A percentile compares a stretch with the other conserved stretches of the same genome.
These are phyloP conservation scores for Leptinotarsa peninsularis DNA, from an alignment of 2,888 invertebrate species.

Conservation along the genomic window DNA sequence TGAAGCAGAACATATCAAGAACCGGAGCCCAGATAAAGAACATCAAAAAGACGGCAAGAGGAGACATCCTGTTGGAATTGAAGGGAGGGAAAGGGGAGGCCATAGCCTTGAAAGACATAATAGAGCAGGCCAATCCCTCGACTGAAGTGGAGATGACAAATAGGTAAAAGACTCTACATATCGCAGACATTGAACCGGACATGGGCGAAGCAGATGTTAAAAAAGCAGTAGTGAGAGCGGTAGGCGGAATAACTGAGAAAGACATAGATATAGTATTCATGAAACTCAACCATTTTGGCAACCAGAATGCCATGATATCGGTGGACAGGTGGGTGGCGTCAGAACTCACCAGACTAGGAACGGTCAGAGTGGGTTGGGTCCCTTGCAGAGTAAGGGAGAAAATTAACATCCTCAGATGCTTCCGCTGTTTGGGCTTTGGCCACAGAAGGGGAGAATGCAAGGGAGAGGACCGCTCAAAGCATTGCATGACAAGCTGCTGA, in stretches of 20 bases:
- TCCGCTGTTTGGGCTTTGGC: not conserved
- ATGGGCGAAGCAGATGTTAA: not conserved
- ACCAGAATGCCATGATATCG: not conserved
- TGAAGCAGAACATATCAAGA: not conserved
- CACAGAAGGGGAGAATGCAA: slow-evolving; percentile 11
- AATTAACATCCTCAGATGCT: not conserved
- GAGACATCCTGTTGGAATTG: not conserved
- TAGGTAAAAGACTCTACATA: not conserved
- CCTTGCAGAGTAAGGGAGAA: not conserved
- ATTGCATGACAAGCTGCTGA: slow-evolving; percentile 1
- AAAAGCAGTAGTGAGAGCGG: not conserved
- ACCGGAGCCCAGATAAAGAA: slow-evolving; percentile 2
- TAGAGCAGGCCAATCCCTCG: not conserved
- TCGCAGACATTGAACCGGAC: not conserved
- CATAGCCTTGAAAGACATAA: not conserved
- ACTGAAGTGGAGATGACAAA: not conserved
- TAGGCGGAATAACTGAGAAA: not conserved
- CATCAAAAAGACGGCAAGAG: not conserved
- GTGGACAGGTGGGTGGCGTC: not conserved
- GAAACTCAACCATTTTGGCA: not conserved
- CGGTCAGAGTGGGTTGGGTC: not conserved
- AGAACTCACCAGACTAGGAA: not conserved
- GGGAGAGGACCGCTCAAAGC: not conserved
- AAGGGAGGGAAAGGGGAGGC: slow-evolving; percentile 6
- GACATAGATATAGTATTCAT: not conserved